Evolutionary conservation across 35 echinoderm and acorn worm species (phyloP).

Genomic region (Stichopus chloronotus): DNA sequence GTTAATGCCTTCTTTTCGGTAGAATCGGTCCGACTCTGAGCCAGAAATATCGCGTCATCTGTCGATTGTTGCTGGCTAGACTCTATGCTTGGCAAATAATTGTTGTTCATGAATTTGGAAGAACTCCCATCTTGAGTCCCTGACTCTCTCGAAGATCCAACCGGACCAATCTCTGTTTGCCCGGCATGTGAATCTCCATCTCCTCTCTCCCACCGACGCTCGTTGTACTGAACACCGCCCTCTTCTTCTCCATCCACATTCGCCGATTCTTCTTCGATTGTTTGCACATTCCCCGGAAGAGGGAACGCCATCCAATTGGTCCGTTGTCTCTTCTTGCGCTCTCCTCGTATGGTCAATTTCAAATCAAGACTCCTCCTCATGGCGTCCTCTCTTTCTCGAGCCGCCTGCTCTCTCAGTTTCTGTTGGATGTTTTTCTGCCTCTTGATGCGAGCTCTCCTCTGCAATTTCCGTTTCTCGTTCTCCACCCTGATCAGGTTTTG

Average conservation of each 20-base stretch:
- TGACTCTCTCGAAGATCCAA: not conserved
- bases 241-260: not conserved
- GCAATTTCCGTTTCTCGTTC: constrained; percentile 50
- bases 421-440: constrained; percentile 3
- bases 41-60: not conserved
- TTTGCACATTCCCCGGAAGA: not conserved
- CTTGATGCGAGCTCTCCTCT: constrained; percentile 34
- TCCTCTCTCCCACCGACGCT: not conserved
- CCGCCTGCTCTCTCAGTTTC: constrained; percentile 36
- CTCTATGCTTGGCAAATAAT: not conserved
- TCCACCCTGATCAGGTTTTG: constrained; percentile 43
- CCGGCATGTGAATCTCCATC: not conserved
- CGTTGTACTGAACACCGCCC: not conserved
- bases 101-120: not conserved
- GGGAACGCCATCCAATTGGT: not conserved
- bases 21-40: not conserved
- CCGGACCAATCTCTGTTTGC: not conserved
- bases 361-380: constrained; percentile 18
- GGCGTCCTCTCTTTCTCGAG: not conserved
- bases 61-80: not conserved
- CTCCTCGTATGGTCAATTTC: not conserved
- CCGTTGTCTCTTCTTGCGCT: not conserved
- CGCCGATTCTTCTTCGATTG: not conserved
- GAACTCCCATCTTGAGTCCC: not conserved
- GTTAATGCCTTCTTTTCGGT: not conserved